Percentiles rank a stretch among this genome's conserved stretches.
phyloP scores from a whole-genome alignment of 2,888 invertebrate genomes.

The Aethes cnicana region DNA sequence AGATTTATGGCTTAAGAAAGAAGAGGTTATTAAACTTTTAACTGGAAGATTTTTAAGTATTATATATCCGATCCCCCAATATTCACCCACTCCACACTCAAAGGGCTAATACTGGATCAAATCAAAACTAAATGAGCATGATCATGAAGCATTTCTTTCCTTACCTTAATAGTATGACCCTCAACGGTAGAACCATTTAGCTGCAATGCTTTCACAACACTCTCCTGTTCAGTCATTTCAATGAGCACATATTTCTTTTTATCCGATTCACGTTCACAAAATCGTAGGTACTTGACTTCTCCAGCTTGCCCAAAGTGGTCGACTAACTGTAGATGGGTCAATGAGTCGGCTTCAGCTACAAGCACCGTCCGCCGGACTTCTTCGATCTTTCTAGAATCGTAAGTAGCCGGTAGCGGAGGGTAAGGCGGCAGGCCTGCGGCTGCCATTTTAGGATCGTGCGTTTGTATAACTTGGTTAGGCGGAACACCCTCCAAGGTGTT shows the following conservation, averaged over 20 bases:
- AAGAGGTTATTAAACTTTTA: neutral
- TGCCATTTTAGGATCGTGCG: constrained; percentile 93
- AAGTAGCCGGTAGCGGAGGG: constrained; percentile 93
- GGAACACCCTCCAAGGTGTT: constrained; percentile 93
- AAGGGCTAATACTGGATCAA: too few relatives aligned
- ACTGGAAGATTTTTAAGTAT: too few relatives aligned
- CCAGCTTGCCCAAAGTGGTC: constrained; percentile 93
- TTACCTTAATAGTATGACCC: constrained; percentile 84
- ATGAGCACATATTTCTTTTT: constrained; percentile 91
- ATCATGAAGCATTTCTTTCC: too few relatives aligned
- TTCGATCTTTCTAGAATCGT: constrained; percentile 95
- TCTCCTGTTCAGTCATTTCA: constrained; percentile 96
- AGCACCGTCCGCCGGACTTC: constrained; percentile 97
- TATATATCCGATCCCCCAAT: too few relatives aligned
- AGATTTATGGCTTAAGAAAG: too few relatives aligned
- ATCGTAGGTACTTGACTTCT: constrained; percentile 96
- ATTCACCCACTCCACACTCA: too few relatives aligned
- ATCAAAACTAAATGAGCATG: too few relatives aligned
- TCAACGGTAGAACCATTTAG: constrained; percentile 91
- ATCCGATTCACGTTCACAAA: constrained; percentile 92
- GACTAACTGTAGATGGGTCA: constrained; percentile 92
- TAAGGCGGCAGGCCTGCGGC: constrained; percentile 93
- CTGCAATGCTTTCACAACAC: constrained; percentile 92
- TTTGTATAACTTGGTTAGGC: constrained; percentile 92
- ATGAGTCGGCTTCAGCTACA: constrained; percentile 89